Evolutionary conservation across 2,797 vertebrate genomes (phyloP).

Genomic region (Lateolabrax maculatus): DNA sequence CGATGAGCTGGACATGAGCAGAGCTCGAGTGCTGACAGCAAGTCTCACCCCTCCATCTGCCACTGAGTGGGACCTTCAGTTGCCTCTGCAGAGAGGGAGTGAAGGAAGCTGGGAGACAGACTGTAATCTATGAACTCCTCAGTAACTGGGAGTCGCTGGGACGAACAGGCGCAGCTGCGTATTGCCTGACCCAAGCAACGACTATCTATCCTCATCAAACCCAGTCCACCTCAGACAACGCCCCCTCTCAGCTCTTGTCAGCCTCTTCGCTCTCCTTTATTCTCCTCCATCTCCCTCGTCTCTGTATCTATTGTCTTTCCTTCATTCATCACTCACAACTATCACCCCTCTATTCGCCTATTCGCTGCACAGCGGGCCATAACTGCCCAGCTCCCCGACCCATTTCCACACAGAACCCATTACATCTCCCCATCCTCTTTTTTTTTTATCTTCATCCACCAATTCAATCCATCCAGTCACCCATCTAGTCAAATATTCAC

Average conservation of each 20-base stretch:
- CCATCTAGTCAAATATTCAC: constrained; percentile 67
- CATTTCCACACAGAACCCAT: constrained; percentile 75
- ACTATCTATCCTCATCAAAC: constrained; percentile 67
- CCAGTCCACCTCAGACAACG: constrained; percentile 23
- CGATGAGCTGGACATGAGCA: constrained; percentile 25
- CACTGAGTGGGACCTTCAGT: constrained; percentile 25
- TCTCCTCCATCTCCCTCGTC: constrained; percentile 13
- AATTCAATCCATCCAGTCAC: constrained; percentile 61
- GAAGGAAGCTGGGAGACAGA: constrained; percentile 20
- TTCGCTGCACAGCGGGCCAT: constrained; percentile 51
- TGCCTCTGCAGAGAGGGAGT: constrained; percentile 12
- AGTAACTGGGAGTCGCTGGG: constrained; percentile 17
- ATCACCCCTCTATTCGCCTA: constrained; percentile 49
- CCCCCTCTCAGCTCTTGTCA: constrained; percentile 5
- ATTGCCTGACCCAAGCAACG: constrained; percentile 15
- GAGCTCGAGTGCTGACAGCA: constrained; percentile 23
- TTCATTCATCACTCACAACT: constrained; percentile 60
- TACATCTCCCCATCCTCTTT: constrained; percentile 55
- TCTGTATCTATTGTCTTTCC: constrained; percentile 44
- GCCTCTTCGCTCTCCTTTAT: constrained; percentile 33
- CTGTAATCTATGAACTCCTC: constrained; percentile 42
- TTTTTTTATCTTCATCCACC: constrained; percentile 71
- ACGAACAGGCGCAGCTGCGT: constrained; percentile 41
- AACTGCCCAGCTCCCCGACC: constrained; percentile 38
- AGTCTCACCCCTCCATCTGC: constrained; percentile 52